Percentiles rank a stretch among this genome's conserved stretches.
Conservation (phyloP, 1,140 invertebrate genomes). For the Branchinecta lindahli region DNA sequence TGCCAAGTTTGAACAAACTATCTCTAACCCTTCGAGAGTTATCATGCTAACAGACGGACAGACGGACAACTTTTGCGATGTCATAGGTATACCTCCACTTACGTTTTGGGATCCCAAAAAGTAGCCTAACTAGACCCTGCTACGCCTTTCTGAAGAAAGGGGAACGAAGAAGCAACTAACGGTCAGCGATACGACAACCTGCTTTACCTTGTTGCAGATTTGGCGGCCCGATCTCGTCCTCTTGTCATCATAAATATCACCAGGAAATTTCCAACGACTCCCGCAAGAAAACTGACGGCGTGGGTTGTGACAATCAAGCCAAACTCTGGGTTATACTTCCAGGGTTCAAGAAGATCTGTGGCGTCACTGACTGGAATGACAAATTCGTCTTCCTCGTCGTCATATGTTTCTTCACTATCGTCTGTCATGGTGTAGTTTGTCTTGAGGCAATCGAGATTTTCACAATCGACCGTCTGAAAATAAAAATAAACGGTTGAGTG, state of each 20-base stretch:
- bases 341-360: constrained; percentile 27
- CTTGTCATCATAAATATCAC: constrained; percentile 26
- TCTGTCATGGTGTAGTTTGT: neutral
- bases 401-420: neutral
- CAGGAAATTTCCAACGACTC: constrained; percentile 26
- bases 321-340: constrained; percentile 25
- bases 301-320: constrained; percentile 27
- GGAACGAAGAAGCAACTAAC: too few relatives aligned
- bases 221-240: constrained; percentile 17
- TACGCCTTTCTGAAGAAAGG: too few relatives aligned
- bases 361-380: constrained; percentile 21
- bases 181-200: too few relatives aligned
- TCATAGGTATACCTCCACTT: too few relatives aligned
- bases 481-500: neutral
- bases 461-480: neutral
- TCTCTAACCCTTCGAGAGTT: too few relatives aligned
- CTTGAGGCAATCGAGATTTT: neutral
- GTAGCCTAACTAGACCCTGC: too few relatives aligned
- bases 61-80: too few relatives aligned
- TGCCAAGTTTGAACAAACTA: too few relatives aligned
- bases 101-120: too few relatives aligned
- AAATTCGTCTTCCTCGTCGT: neutral
- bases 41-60: too few relatives aligned
- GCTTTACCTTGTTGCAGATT: constrained; percentile 20
- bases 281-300: constrained; percentile 27